Evolutionary conservation across 2,797 vertebrate species (phyloP).

Genomic region (Crypturellus tataupa): DNA sequence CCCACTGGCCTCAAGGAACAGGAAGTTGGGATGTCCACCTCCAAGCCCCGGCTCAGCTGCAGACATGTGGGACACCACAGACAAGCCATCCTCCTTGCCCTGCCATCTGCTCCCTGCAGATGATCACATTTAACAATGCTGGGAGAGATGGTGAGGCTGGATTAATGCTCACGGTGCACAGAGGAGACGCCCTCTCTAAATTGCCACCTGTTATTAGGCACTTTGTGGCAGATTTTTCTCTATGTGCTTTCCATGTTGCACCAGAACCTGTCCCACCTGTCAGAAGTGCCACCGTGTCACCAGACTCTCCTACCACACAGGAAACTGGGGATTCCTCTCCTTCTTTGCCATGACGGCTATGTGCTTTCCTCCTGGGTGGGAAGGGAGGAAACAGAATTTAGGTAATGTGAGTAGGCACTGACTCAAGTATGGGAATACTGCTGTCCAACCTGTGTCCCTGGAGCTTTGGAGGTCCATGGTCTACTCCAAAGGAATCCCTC

Average conservation of each 20-base stretch:
- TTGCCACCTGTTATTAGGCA: background rate
- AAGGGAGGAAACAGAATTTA: background rate
- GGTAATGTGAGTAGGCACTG: background rate
- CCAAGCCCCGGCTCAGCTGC: background rate
- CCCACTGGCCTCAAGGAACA: background rate
- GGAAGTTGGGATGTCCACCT: too few relatives aligned
- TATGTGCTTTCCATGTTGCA: background rate
- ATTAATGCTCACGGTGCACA: background rate
- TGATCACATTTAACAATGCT: rapidly evolving
- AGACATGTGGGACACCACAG: background rate
- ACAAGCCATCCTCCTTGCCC: rapidly evolving
- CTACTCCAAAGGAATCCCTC: background rate
- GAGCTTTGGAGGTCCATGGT: background rate
- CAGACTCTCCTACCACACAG: background rate
- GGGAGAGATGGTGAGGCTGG: background rate
- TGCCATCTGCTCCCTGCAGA: background rate
- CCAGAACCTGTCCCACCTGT: background rate
- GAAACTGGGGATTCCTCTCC: background rate
- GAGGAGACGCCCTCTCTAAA: background rate
- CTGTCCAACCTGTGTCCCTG: background rate
- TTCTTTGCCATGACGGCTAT: rapidly evolving
- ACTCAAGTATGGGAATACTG: background rate
- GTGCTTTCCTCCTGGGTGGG: background rate
- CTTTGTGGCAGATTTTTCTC: background rate
- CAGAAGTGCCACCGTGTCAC: background rate